Evolutionary conservation across 1,140 invertebrate genomes (phyloP).

Genomic region (Ostrea edulis): DNA sequence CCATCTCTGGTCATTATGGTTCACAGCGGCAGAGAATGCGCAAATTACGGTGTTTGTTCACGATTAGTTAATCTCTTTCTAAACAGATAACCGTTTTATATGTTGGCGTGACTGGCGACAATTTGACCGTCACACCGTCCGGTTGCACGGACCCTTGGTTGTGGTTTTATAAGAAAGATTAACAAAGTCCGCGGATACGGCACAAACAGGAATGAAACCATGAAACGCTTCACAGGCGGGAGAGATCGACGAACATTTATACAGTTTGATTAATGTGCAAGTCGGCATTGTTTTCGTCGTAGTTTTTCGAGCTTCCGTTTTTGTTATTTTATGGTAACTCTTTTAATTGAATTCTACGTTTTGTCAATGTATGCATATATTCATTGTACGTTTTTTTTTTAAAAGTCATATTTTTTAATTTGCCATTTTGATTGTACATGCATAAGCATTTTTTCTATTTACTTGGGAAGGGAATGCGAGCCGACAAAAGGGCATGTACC

Average conservation of each 20-base stretch:
- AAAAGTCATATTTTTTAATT: too few relatives aligned
- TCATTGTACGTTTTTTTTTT: too few relatives aligned
- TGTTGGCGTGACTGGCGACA: not conserved
- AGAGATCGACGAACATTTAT: not conserved
- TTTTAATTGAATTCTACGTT: too few relatives aligned
- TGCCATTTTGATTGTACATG: too few relatives aligned
- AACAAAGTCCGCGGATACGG: not conserved
- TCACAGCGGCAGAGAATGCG: not conserved
- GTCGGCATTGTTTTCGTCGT: too few relatives aligned
- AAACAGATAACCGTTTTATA: conserved; percentile 1
- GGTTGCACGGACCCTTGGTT: not conserved
- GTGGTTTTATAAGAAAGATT: not conserved
- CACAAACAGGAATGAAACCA: not conserved
- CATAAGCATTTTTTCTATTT: too few relatives aligned
- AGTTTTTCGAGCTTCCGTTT: too few relatives aligned
- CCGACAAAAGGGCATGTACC: too few relatives aligned
- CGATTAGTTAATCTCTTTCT: conserved; percentile 13
- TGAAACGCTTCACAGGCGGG: not conserved
- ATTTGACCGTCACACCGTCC: not conserved
- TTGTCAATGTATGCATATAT: too few relatives aligned
- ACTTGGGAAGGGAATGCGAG: too few relatives aligned
- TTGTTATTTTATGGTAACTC: too few relatives aligned
- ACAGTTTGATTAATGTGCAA: not conserved
- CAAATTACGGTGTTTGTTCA: conserved; percentile 18
- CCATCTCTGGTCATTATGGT: conserved; percentile 15